Evolutionary conservation across 2,797 vertebrate genomes (phyloP), one percentile per base, ranked within the genome.

Genomic region (Pachyuromys duprasi): DNA sequence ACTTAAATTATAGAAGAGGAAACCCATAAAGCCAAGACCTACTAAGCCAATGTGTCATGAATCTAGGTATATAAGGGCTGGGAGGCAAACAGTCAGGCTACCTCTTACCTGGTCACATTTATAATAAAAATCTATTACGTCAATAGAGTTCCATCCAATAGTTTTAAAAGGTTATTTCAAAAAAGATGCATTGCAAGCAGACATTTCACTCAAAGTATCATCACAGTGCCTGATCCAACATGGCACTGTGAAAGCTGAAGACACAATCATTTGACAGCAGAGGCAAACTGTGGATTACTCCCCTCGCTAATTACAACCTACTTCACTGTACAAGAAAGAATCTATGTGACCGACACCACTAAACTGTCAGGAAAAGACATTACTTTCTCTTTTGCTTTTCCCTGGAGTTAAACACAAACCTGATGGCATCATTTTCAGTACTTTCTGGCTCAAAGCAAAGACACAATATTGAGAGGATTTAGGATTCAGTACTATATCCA

Each of bases 321-420:
- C 78, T 92, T 95, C 0, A 13, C 84, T 97, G 95, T 94, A 74
- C 28, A 96, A 91, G 31, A 89, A 97, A 97, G 75, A 96, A 95
- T 96, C 76, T 36, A 81, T 86, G 53, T 97, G 97, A 97, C 92
- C 95, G 95, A 95, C 42, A 86, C 69, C 75, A 91, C 91, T 97
- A 96, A 97, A 87, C 92, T 94, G 96, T 96, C 97, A 98, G 94
- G 24, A 89, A 95, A 91, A 81, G 93, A 87, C 28, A 96, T 82
- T 91, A 97, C 90, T 90, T 94, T 93, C 78, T 57, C 69, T 86
- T 92, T 89, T 80, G 72, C 33, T 95, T 97, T 94, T 96, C 78
- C 90, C 90, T 76, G 26, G 80, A 62, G 74, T 97, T 96, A 95
- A n/a, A 95, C 89, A 87, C 28, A 97, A 96, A 97, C 75, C 93